Conservation (phyloP, 2,113 vertebrate genomes). For the human region GRCh38 chr7:106315001-106315500, state of each 20-base stretch:
- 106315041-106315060: neutral
- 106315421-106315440: conserved; percentile 34
- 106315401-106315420: conserved; percentile 88
- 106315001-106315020: neutral
- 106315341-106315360: conserved; percentile 89
- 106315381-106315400: conserved; percentile 88
- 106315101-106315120: too few species aligned
- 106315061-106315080: too few species aligned
- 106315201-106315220: neutral
- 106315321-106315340: conserved; percentile 86
- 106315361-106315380: conserved; percentile 93
- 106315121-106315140: neutral
- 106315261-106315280: conserved; percentile 80
- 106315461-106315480: conserved; percentile 85
- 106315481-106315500: conserved; percentile 89
- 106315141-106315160: neutral
- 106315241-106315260: conserved; percentile 86
- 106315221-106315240: neutral
- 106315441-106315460: conserved; percentile 61
- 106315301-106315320: conserved; percentile 81
- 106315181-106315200: neutral
- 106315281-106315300: conserved; percentile 76
- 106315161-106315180: neutral
- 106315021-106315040: neutral
- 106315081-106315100: too few species aligned